Base-by-base conservation (phyloP, 2,888 invertebrate genomes). In the Pristionchus arcanus region DNA sequence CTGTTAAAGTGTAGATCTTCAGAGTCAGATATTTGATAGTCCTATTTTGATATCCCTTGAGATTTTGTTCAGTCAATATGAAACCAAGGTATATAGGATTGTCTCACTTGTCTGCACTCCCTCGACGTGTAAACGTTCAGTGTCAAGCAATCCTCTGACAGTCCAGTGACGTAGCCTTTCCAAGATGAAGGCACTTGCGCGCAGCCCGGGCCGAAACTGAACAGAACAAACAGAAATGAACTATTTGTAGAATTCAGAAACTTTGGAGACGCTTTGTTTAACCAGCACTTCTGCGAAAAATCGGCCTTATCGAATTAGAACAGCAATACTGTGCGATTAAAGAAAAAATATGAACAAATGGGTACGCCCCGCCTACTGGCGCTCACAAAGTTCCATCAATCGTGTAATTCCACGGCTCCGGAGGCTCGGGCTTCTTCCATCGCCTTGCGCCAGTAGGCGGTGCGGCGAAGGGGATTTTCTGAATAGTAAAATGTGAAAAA, bases 141-240 rank as follows among this genome's bases (percentile, higher is more conserved):
- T 4, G n/a, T 71, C 19, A 88, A 77, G 25, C 88, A 88, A 25
- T 88, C 88, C 28, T 88, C 88, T 5, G 63, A 55, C 16, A 63
- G 28, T 55, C 88, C 88, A 0, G 74, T 77, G 5, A 55, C 55
- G 25, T 19, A 59, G 13, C 68, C 53, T 0, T n/a, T 15, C 66
- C 49, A 71, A 0, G 34, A 21, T 21, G 49, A 28, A 1, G n/a
- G 21, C 7, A 34, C 25, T 28, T 71, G 66, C 16, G 71, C 66
- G 28, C 87, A 87, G 15, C 21, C 87, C 0, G 87, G 87, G 9
- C 87, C 87, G 68, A 68, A 87, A 31, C 87, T 87, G 86, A 28
- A n/a, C n/a, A n/a, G n/a, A n/a, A n/a, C n/a, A n/a, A n/a, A n/a
- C n/a, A n/a, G n/a, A n/a, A n/a, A n/a, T n/a, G n/a, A n/a, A n/a